Base-by-base conservation (phyloP, 1,140 invertebrate species). In the Cydia fagiglandana region DNA sequence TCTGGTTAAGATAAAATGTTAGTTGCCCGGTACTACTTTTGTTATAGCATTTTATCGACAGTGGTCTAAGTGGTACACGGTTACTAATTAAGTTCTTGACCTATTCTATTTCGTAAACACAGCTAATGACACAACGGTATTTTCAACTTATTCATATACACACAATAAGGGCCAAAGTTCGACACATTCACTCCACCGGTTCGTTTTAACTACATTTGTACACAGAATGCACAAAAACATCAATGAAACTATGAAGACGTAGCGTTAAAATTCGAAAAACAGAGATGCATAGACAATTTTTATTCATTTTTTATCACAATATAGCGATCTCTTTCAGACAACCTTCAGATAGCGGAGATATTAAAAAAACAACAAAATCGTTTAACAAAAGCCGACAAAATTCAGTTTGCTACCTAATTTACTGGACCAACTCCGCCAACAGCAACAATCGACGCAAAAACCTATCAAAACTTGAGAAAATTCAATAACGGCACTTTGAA, bases 381-480 rank as follows among this genome's bases (percentile, higher is more conserved):
- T 79, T 80, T 82, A 81, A 81, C 79, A 77, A 80, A 73, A 76
- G 66, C 76, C 81, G 79, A 86, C 77, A 81, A 84, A 76, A 80
- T 68, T 56, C 56, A 83, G 80, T 86, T 84, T 84, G 80, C 80
- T 81, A 73, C 79, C 81, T 79, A 78, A 86, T 86, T 86, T 88
- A 85, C 79, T 79, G 79, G 82, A 83, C 80, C 81, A 80, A 83
- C 84, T 83, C 77, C 75, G 78, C 81, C 78, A 82, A 83, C 80
- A 80, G 83, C 85, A 84, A 86, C 87, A 85, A 88, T 91, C 86
- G 88, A 81, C 85, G 88, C 86, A 88, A 88, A 86, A 91, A 91
- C 90, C 90, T 90, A 91, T 91, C 90, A 90, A 91, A 91, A 91
- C 86, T 90, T 90, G 85, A 88, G 88, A 90, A 90, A 91, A 91